phyloP scores from a whole-genome alignment of 1,140 invertebrate genomes.

The Megalonaias nervosa region DNA sequence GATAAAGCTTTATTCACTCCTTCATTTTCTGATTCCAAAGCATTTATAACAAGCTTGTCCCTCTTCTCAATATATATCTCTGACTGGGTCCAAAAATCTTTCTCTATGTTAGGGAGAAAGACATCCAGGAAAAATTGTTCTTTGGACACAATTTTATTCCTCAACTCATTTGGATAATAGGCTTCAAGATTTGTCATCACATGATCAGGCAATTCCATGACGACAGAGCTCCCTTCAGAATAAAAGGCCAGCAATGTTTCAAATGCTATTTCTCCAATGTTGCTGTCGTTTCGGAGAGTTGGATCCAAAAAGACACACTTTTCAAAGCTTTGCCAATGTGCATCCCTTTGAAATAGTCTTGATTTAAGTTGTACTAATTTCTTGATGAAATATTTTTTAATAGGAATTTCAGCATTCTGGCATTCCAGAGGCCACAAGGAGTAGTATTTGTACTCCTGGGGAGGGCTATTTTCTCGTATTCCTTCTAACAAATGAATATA shows the following conservation, averaged over 20 bases:
- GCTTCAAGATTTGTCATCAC: slow-evolving; percentile 3
- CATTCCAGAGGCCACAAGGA: slow-evolving; percentile 9
- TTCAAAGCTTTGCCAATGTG: slow-evolving; percentile 6
- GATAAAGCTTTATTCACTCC: slow-evolving; percentile 2
- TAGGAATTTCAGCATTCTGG: not conserved
- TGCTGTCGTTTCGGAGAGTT: not conserved
- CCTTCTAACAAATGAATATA: not conserved
- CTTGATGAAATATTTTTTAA: slow-evolving; percentile 4
- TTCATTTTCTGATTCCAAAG: not conserved
- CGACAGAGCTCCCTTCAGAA: not conserved
- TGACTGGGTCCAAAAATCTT: slow-evolving; percentile 2
- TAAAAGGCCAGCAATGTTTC: slow-evolving; percentile 2
- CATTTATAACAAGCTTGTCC: slow-evolving; percentile 7
- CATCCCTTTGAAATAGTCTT: slow-evolving; percentile 3
- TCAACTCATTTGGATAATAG: not conserved
- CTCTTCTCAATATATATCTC: not conserved
- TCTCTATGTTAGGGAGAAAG: slow-evolving; percentile 8
- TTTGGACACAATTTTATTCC: slow-evolving; percentile 5
- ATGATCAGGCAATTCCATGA: slow-evolving; percentile 4
- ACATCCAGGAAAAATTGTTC: slow-evolving; percentile 2
- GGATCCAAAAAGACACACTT: slow-evolving; percentile 15
- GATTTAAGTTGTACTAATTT: not conserved
- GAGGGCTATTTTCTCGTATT: not conserved
- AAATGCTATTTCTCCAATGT: slow-evolving; percentile 7
- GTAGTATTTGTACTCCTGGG: slow-evolving; percentile 1